Base-by-base conservation (phyloP, 2,888 invertebrate species). In the Cosmorhoe ocellata region DNA sequence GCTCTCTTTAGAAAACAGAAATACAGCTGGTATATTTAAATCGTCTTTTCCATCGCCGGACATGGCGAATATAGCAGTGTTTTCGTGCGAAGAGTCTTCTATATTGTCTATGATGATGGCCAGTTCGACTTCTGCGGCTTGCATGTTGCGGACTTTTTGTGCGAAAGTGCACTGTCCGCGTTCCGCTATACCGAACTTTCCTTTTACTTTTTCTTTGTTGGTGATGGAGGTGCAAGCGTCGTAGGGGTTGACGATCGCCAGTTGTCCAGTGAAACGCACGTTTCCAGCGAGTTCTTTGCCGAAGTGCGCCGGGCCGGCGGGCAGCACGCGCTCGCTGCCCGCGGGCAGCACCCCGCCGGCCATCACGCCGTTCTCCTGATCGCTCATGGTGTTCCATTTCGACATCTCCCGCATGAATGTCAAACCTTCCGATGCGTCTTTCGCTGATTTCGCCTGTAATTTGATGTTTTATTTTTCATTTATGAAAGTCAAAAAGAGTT, bases 331-430 rank as follows among this genome's bases (percentile, higher is more conserved):
- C 6, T 75, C 76, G 3, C 67, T n/a, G n/a, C n/a, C n/a, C n/a
- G n/a, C 59, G 1, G 83, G 59, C 4, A 65, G 70, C 1, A 88
- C 71, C 0, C 76, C 88, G 1, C 76, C 79, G 0, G 89, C 75
- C 0, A 79, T 71, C 1, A 89, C 86, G 1, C 86, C 86, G 58
- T 85, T 86, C 38, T 87, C 89, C 11, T 70, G 61, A 45, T 94
- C 94, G 71, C 95, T 93, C 54, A 94, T 84, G 63, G 95, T 95
- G 42, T 97, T 96, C 61, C 98, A 89, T 74, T 97, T 96, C 0
- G 97, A 93, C 97, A 99, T 98, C 86, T 99, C 99, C 71, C 97
- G 96, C 98, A 99, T 98, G 77, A 99, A 99, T 9, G 96, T 91
- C 27, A 98, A 88, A 0, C 99, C 99, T 84, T 98, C 96, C 66